phyloP scores from a whole-genome alignment of 2,797 vertebrate genomes.

The Petrocephalus sullivani region DNA sequence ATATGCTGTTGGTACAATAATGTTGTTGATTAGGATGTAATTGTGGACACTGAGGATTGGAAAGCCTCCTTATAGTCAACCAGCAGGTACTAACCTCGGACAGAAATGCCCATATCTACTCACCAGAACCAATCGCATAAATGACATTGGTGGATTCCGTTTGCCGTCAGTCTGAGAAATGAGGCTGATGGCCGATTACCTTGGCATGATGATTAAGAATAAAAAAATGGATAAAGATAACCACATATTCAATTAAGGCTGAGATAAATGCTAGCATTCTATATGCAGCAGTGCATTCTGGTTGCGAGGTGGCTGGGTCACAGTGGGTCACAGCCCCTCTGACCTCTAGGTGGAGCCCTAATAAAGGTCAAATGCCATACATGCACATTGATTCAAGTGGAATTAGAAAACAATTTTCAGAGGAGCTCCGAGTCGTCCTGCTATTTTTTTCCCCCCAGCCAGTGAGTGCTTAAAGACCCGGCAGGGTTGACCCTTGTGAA shows the following conservation, averaged over 20 bases:
- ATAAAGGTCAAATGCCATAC: not conserved
- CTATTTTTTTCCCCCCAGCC: not conserved
- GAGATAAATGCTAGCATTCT: not conserved
- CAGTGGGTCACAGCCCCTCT: not conserved
- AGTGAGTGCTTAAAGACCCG: not conserved
- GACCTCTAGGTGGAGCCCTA: not conserved
- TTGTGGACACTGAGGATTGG: not conserved
- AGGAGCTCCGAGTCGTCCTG: not conserved
- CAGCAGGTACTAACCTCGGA: not conserved
- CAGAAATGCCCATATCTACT: not conserved
- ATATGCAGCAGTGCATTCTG: not conserved
- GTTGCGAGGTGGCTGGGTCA: not conserved
- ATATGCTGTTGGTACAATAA: not conserved
- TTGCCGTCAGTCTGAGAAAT: not conserved
- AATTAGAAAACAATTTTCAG: not conserved
- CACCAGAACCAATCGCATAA: not conserved
- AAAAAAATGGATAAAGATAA: not conserved
- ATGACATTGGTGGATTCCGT: not conserved
- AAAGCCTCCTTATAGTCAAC: not conserved
- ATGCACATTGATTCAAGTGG: not conserved
- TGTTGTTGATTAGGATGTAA: not conserved
- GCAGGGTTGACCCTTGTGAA: not conserved
- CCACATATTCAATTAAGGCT: not conserved
- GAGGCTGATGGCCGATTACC: not conserved
- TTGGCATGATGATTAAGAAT: not conserved